Percentiles rank a stretch among this genome's conserved stretches.
Evolutionary conservation across 2,888 invertebrate genomes (phyloP).

Genomic region (Heteromyza rotundicornis): DNA sequence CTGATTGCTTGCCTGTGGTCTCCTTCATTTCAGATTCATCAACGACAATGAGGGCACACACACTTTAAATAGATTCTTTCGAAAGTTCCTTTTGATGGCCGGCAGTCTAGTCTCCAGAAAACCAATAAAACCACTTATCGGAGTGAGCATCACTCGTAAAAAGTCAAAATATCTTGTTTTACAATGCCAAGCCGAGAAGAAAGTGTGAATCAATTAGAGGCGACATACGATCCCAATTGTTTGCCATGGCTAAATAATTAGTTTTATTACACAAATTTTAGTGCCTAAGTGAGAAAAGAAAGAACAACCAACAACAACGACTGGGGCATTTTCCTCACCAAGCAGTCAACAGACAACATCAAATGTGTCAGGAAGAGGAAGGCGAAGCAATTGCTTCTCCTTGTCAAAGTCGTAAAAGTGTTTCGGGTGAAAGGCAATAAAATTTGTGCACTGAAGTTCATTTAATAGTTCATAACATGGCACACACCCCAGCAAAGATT

Average conservation of each 20-base stretch:
- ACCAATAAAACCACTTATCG: background rate
- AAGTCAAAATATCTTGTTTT: conserved; percentile 43
- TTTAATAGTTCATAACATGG: background rate
- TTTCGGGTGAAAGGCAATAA: conserved; percentile 1
- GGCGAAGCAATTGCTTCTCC: background rate
- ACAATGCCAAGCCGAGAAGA: conserved; percentile 48
- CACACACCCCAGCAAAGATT: too few species aligned
- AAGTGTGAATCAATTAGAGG: conserved; percentile 56
- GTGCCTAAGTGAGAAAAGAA: background rate
- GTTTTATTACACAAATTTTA: background rate
- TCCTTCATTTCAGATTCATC: too few species aligned
- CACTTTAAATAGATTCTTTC: too few species aligned
- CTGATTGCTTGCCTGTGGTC: too few species aligned
- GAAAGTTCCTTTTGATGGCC: too few species aligned
- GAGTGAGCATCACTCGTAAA: conserved; percentile 10
- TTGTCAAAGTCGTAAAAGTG: background rate
- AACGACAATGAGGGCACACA: too few species aligned
- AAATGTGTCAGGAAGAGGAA: too few species aligned
- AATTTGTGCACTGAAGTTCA: background rate
- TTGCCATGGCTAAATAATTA: background rate
- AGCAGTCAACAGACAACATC: too few species aligned
- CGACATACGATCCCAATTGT: background rate
- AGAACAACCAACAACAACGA: too few species aligned
- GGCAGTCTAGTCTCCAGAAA: background rate
- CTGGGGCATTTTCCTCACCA: too few species aligned